phyloP scores from a whole-genome alignment of 2,888 invertebrate genomes.

The Nomada fabriciana region DNA sequence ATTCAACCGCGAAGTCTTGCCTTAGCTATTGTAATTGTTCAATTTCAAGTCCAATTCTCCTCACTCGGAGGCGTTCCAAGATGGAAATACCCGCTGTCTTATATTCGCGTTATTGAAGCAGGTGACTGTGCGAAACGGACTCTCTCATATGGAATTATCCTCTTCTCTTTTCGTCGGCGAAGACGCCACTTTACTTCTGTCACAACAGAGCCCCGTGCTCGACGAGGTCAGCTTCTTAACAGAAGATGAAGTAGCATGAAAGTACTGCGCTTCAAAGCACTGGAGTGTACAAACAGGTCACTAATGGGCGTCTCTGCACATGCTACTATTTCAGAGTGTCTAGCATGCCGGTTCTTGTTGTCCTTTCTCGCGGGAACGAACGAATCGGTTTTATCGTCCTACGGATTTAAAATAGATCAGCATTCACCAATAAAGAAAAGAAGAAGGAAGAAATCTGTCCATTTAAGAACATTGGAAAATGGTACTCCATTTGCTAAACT shows the following conservation, averaged over 20 bases:
- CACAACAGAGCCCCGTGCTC: constrained; percentile 54
- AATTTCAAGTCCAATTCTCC: neutral
- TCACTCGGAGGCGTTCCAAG: neutral
- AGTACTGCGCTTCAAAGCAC: constrained; percentile 64
- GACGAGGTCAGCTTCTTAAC: constrained; percentile 71
- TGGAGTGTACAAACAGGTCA: constrained; percentile 72
- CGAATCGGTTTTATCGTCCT: neutral
- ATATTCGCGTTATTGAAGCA: neutral
- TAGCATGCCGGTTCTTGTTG: neutral
- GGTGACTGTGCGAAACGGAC: constrained; percentile 34
- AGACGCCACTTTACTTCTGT: constrained; percentile 45
- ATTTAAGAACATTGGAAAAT: neutral
- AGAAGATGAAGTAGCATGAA: constrained; percentile 68
- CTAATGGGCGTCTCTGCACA: constrained; percentile 70
- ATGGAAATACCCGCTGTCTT: neutral
- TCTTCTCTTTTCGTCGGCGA: constrained; percentile 25
- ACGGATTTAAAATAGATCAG: neutral
- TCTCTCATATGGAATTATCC: constrained; percentile 59
- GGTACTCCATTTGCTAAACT: too few relatives aligned
- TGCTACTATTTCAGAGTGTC: constrained; percentile 41
- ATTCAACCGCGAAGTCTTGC: neutral
- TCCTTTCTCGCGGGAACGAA: neutral
- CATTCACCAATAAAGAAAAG: neutral
- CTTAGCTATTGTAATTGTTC: neutral
- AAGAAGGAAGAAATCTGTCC: neutral